Conservation (phyloP, 2,113 vertebrate genomes). For the Plecturocebus donacophilus region DNA sequence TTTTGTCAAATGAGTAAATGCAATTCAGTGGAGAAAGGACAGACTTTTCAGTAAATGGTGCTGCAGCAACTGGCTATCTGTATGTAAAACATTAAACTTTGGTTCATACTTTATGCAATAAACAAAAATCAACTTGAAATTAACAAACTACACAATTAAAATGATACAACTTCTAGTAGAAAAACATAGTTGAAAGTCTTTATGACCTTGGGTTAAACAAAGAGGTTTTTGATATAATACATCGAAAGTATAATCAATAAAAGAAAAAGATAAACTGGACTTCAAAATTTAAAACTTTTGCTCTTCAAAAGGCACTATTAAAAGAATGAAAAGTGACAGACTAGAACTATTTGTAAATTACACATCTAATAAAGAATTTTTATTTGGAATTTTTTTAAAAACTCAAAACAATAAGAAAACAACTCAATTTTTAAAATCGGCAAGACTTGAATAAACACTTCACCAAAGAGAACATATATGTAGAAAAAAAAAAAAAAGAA, state of each 20-base stretch:
- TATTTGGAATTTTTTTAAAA: not conserved
- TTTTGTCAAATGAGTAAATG: not conserved
- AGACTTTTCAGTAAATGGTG: not conserved
- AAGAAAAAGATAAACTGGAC: not conserved
- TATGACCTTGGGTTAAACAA: not conserved
- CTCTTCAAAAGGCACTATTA: no score
- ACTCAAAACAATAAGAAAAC: not conserved
- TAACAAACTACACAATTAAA: not conserved
- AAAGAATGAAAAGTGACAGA: not conserved
- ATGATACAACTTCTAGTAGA: not conserved
- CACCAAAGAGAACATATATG: not conserved
- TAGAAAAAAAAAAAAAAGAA: no score
- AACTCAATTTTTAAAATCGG: not conserved
- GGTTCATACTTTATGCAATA: not conserved
- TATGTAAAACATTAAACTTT: not conserved
- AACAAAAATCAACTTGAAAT: not conserved
- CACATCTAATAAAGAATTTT: not conserved
- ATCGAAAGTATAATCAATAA: not conserved
- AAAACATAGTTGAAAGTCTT: not conserved
- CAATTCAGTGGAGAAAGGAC: not conserved
- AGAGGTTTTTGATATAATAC: not conserved
- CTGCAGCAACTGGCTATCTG: not conserved
- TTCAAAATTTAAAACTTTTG: not conserved
- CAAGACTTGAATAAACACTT: not conserved
- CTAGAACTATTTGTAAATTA: not conserved